Evolutionary conservation across 2,113 vertebrate species (phyloP).

Genomic region (Cairina moschata): DNA sequence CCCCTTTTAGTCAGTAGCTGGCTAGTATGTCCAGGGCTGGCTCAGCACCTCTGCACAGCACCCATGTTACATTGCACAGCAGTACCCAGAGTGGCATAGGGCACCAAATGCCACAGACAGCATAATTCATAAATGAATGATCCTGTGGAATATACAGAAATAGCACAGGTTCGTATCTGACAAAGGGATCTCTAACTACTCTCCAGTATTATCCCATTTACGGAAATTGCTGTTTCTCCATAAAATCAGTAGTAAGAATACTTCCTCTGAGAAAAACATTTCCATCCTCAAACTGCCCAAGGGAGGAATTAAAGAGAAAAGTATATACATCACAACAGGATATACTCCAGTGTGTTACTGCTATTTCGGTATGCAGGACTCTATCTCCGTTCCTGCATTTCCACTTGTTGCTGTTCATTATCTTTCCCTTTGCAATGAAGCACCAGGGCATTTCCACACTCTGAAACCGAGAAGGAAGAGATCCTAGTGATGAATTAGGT

Average conservation of each 20-base stretch:
- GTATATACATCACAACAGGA: conserved; percentile 74
- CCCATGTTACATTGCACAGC: neutral
- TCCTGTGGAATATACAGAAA: neutral
- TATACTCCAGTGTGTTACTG: conserved; percentile 36
- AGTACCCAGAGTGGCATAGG: neutral
- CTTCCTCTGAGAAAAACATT: conserved; percentile 75
- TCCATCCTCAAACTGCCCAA: conserved; percentile 61
- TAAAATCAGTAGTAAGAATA: conserved; percentile 57
- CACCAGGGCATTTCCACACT: neutral
- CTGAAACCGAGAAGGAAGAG: neutral
- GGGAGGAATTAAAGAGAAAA: conserved; percentile 68
- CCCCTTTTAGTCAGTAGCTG: neutral
- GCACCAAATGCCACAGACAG: neutral
- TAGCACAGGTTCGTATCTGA: conserved; percentile 8
- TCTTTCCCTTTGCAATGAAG: neutral
- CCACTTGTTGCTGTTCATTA: neutral
- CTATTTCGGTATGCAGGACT: conserved; percentile 18
- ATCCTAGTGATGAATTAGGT: neutral
- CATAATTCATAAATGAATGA: neutral
- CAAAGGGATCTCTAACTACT: conserved; percentile 42
- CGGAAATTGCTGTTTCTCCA: conserved; percentile 45
- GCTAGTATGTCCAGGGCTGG: neutral
- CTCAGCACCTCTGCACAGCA: neutral
- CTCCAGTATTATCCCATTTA: conserved; percentile 36
- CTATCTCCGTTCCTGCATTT: conserved; percentile 32